Evolutionary conservation across 2,888 invertebrate genomes (phyloP), one percentile per base, ranked within the genome.

Genomic region (Aleiodes testaceus): DNA sequence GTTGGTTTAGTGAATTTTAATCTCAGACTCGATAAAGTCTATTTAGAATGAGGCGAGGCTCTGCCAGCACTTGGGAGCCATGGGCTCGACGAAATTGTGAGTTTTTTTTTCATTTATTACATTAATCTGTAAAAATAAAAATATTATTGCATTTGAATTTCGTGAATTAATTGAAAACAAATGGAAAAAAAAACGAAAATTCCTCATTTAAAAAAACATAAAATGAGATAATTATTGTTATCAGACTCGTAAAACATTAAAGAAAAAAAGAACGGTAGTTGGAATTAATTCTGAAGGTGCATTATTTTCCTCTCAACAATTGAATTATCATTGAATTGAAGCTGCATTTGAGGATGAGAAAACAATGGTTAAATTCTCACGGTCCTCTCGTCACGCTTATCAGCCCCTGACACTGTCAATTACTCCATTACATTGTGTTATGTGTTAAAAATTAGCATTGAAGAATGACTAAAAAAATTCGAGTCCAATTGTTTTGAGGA

Each of bases 11-110:
- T 59, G 42, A 59, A 59, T 59, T 59, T 59, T 68, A 45, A 47
- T 16, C 59, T 53, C 2, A 36, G n/a, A n/a, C n/a, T n/a, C n/a
- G n/a, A n/a, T n/a, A n/a, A n/a, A n/a, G n/a, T n/a, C n/a, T n/a
- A n/a, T n/a, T n/a, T n/a, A n/a, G n/a, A n/a, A 86, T 86, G 85
- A 80, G 86, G 59, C 81, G 86, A 72, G 85, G 85, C 52, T 85
- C 85, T 45, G 79, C 85, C 26, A 80, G 77, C 63, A 84, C 83
- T 64, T 85, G 82, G 80, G 82, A 81, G 74, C 80, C 82, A 66
- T 82, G 84, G 77, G 85, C 81, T 70, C 79, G 84, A 52, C 79
- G 86, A 69, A 83, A 79, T 75, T 85, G 85, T 86, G 72, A 85
- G 85, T 82, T 70, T 55, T 49, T 26, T 55, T 16, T 12, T n/a